A percentile compares a stretch with the other conserved stretches of the same genome.
Conservation (phyloP, 2,113 vertebrate genomes). For the Tautogolabrus adspersus region DNA sequence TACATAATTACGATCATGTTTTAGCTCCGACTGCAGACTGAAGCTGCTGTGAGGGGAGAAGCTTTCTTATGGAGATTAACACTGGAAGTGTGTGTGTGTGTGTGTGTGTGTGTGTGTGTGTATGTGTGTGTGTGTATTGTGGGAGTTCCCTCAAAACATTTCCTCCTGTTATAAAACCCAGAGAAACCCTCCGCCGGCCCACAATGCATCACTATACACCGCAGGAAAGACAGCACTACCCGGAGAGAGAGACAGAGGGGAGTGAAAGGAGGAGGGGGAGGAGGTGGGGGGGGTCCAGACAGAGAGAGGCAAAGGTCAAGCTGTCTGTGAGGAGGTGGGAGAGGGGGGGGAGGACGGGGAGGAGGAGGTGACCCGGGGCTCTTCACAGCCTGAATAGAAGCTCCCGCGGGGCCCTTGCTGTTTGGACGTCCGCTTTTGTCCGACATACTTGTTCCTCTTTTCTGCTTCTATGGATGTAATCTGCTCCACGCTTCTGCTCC, state of each 20-base stretch:
- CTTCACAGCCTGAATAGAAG: constrained; percentile 49
- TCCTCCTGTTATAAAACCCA: constrained; percentile 88
- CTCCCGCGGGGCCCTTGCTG: constrained; percentile 60
- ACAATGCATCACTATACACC: constrained; percentile 86
- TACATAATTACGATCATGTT: constrained; percentile 7
- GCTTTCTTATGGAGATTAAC: constrained; percentile 32
- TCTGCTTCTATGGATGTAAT: constrained; percentile 75
- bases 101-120: constrained; percentile 1
- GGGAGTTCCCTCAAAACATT: constrained; percentile 61
- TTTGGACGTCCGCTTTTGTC: constrained; percentile 77
- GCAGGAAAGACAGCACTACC: constrained; percentile 14
- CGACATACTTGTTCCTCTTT: constrained; percentile 71
- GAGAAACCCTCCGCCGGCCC: constrained; percentile 83
- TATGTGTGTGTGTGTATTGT: background rate
- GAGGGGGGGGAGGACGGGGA: background rate
- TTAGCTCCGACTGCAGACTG: background rate
- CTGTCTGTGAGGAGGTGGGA: constrained; percentile 41
- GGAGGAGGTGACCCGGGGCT: constrained; percentile 36
- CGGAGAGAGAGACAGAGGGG: background rate
- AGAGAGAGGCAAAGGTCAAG: constrained; percentile 57
- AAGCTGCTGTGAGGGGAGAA: background rate
- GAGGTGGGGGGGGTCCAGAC: constrained; percentile 34
- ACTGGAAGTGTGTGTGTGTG: constrained; percentile 3
- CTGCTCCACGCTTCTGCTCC: constrained; percentile 70
- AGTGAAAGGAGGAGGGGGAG: background rate